A percentile compares a stretch with the other conserved stretches of the same genome.
Evolutionary conservation across 2,797 vertebrate species (phyloP).

Genomic region (Fundulus diaphanus): DNA sequence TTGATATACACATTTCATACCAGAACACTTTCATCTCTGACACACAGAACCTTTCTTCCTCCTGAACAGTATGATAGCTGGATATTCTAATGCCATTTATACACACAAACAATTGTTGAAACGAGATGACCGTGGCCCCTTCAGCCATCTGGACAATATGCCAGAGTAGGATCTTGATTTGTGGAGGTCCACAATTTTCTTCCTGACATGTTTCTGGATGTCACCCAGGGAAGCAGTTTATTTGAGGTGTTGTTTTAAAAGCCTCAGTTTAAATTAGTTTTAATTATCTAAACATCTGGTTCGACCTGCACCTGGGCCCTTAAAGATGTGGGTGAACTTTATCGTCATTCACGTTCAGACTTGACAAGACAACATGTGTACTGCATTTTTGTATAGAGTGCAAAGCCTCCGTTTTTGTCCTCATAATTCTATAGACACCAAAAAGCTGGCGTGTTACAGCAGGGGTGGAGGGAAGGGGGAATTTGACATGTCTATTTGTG

Average conservation of each 20-base stretch:
- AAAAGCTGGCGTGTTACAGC: conserved; percentile 23
- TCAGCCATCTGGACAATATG: background rate
- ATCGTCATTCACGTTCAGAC: background rate
- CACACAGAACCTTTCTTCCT: background rate
- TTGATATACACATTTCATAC: background rate
- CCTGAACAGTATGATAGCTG: background rate
- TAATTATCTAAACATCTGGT: background rate
- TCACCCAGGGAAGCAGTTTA: background rate
- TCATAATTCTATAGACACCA: conserved; percentile 22
- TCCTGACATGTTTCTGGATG: background rate
- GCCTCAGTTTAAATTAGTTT: background rate
- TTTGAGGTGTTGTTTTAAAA: background rate
- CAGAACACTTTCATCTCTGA: background rate
- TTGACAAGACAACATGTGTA: conserved; percentile 7
- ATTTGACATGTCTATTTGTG: conserved; percentile 61
- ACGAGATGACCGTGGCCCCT: too few relatives aligned
- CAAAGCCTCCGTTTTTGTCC: conserved; percentile 9
- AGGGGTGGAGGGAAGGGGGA: background rate
- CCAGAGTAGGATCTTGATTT: background rate
- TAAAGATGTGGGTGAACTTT: background rate
- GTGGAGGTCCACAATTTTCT: background rate
- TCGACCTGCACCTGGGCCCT: background rate
- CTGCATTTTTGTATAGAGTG: background rate
- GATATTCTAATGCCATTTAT: too few relatives aligned
- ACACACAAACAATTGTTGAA: too few relatives aligned